Evolutionary conservation across 1,140 invertebrate genomes (phyloP).

Genomic region (Diplogasteroides magnus): DNA sequence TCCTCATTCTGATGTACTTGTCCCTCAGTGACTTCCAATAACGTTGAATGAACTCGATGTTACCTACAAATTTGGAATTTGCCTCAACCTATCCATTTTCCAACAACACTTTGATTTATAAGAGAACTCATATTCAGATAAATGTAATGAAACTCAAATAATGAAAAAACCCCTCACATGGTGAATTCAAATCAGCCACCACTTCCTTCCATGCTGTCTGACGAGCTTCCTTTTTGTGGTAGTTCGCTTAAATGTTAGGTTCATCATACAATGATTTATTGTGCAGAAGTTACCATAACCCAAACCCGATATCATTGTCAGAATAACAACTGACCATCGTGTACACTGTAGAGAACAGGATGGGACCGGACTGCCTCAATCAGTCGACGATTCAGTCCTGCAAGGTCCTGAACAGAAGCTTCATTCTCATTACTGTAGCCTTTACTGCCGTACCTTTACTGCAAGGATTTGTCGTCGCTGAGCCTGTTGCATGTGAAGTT

Average conservation of each 20-base stretch:
- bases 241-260: neutral
- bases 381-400: neutral
- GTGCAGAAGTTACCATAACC: neutral
- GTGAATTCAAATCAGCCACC: neutral
- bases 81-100: neutral
- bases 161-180: neutral
- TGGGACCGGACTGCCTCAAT: neutral
- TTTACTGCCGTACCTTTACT: no score
- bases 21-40: neutral
- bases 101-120: neutral
- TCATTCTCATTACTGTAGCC: no score
- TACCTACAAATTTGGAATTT: neutral
- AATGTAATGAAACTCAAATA: no score
- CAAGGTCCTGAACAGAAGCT: neutral
- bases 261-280: neutral
- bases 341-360: neutral
- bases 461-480: no score
- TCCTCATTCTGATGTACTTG: neutral
- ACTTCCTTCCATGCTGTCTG: neutral
- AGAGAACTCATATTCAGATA: no score
- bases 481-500: no score
- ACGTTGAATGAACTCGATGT: neutral
- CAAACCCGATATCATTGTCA: neutral
- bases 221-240: neutral
- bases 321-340: neutral